Evolutionary conservation across 2,113 vertebrate genomes (phyloP), one percentile per base, ranked within the genome.

Genomic region (Microcebus jonahi): DNA sequence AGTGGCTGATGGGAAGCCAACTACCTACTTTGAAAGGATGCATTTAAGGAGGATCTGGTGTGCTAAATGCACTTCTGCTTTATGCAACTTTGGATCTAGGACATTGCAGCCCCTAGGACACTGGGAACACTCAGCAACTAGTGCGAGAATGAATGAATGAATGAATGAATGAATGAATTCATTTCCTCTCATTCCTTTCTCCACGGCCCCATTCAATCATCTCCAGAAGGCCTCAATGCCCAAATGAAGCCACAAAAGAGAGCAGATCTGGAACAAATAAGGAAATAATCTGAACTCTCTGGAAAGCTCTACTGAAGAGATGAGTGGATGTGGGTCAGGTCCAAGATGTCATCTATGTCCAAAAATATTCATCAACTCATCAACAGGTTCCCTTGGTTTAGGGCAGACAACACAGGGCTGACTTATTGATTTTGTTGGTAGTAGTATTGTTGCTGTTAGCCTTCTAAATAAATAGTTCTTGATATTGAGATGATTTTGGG

Each of bases 231-330:
- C 75, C 39, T 86, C 42, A 27, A 2, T 50, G 25, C 29, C 93
- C 92, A 89, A 55, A 68, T 0, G 3, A 95, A 94, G 61, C 21
- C 86, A 79, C 53, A 65, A 31, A 79, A 73, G 34, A 75, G 29
- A 14, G 45, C 20, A 63, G 63, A 85, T 79, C 61, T 79, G 61
- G 90, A 91, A 91, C 34, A 73, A 77, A 91, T 86, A 68, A 86
- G 68, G 39, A 89, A 65, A 81, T 12, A 45, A 59, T 34, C 4
- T 48, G 65, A 70, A 82, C 36, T 59, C 57, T 80, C 39, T 45
- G 73, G 67, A 73, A 96, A 57, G 29, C 10, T 65, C 61, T 48
- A 25, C 45, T 67, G 86, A 97, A 81, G 61, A 76, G 79, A 90
- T 34, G 55, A 87, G 39, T 68, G 48, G 48, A 67, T 36, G 39